Evolutionary conservation across 2,113 vertebrate genomes (phyloP), one percentile per base, ranked within the genome.

Genomic region (Tetraodon nigroviridis): DNA sequence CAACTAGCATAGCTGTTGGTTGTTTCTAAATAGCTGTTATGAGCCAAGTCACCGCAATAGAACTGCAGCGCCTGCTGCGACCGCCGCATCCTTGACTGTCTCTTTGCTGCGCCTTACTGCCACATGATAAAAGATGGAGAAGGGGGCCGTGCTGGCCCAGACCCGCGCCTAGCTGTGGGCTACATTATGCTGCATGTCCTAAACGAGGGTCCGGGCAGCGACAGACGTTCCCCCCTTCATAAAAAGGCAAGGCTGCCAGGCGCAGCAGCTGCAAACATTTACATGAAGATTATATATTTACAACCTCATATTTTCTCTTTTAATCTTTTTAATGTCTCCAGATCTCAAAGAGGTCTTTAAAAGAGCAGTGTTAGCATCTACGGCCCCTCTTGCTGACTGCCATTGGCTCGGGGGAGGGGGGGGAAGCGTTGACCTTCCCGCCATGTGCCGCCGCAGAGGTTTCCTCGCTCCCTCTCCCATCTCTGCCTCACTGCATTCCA

Each of bases 281-380:
- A 85, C 83, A 88, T 89, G 86, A 90, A 89, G 89, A 91, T 89
- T 89, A 87, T 88, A 87, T 90, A 91, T 91, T 89, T 90, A 91
- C 90, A 91, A 89, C 87, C 87, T 89, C 84, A 84, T 81, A 84
- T 87, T 83, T 83, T 77, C 58, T 66, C 61, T 48, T 55, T 55
- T 66, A 6, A 13, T 71, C 69, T 61, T 61, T 75, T 55, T 55
- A 72, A 69, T 69, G 78, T 71, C 76, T 76, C 80, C 76, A 66
- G 73, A 77, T 80, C 67, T 78, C 71, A 64, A 78, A 80, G 78
- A 82, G 79, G 50, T 64, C 80, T 69, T 81, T 81, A 51, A 79
- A 86, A 87, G 86, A 89, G 89, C 84, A 86, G 86, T 89, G 88
- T 90, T 89, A 91, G 84, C 88, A 87, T 86, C 87, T 84, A 72